phyloP scores from a whole-genome alignment of 2,888 invertebrate genomes.

The Panopea generosa region DNA sequence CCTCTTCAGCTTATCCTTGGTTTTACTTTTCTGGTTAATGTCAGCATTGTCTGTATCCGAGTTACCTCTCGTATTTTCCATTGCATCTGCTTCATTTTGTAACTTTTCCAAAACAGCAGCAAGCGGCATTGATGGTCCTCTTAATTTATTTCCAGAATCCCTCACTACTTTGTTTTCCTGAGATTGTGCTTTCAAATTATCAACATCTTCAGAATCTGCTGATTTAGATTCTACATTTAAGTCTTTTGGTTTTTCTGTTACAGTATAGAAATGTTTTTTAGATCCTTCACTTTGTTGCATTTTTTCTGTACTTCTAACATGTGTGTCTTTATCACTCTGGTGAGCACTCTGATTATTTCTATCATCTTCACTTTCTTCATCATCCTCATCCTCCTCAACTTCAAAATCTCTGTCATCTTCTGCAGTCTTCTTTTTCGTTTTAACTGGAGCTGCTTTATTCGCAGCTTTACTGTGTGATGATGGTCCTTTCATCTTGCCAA shows the following conservation, averaged over 20 bases:
- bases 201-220: not conserved
- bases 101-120: constrained; percentile 59
- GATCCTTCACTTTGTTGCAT: not conserved
- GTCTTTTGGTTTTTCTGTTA: not conserved
- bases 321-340: not conserved
- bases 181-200: not conserved
- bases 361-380: constrained; percentile 38
- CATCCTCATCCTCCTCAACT: constrained; percentile 65
- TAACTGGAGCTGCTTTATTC: constrained; percentile 36
- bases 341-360: constrained; percentile 4
- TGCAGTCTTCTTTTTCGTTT: constrained; percentile 37
- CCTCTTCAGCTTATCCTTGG: constrained; percentile 14
- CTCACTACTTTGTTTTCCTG: not conserved
- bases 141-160: not conserved
- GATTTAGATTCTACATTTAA: not conserved
- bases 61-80: constrained; percentile 12
- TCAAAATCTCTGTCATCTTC: constrained; percentile 13
- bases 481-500: constrained; percentile 59
- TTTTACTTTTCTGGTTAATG: not conserved
- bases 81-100: constrained; percentile 39
- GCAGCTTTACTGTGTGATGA: constrained; percentile 13
- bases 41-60: constrained; percentile 2
- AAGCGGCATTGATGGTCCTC: constrained; percentile 53
- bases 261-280: not conserved
- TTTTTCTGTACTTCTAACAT: constrained; percentile 12